Evolutionary conservation across 92 coral and sea anemone species (phyloP).

Genomic region (Epizoanthus stellaris): DNA sequence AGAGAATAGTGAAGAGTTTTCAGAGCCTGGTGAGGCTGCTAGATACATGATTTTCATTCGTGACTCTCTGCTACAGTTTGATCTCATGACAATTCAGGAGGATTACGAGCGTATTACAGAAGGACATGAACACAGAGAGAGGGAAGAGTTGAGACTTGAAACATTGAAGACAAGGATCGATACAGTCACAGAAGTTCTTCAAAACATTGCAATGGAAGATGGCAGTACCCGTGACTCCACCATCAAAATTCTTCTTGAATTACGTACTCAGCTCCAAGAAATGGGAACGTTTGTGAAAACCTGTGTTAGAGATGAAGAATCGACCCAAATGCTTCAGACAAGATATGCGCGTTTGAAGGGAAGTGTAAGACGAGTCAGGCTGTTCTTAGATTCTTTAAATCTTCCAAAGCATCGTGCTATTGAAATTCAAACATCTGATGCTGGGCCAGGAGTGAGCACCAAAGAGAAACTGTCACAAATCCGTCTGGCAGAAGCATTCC

Average conservation of each 20-base stretch:
- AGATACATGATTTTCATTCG: conserved; percentile 23
- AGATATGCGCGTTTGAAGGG: conserved; percentile 18
- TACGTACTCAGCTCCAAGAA: conserved; percentile 5
- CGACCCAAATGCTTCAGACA: conserved; percentile 15
- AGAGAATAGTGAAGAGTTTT: conserved; percentile 25
- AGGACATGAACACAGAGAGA: conserved; percentile 27
- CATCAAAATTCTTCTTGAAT: conserved; percentile 9
- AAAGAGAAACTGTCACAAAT: conserved; percentile 46
- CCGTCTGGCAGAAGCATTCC: conserved; percentile 50
- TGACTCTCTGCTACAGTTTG: conserved; percentile 45
- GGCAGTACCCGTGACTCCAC: not conserved
- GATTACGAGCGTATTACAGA: conserved; percentile 39
- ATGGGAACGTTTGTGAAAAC: conserved; percentile 22
- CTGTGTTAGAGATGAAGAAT: conserved; percentile 8
- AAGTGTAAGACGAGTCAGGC: conserved; percentile 23
- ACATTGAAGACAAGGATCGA: conserved; percentile 2
- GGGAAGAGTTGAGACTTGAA: conserved; percentile 20
- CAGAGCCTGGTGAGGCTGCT: conserved; percentile 11
- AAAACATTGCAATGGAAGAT: not conserved
- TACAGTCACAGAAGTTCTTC: conserved; percentile 14
- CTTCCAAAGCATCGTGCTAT: conserved; percentile 36
- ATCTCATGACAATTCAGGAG: conserved; percentile 33
- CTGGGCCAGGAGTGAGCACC: conserved; percentile 54
- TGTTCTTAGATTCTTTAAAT: conserved; percentile 17
- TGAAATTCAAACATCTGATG: conserved; percentile 59